Evolutionary conservation across 1,140 invertebrate species (phyloP).

Genomic region (Listronotus oregonensis): DNA sequence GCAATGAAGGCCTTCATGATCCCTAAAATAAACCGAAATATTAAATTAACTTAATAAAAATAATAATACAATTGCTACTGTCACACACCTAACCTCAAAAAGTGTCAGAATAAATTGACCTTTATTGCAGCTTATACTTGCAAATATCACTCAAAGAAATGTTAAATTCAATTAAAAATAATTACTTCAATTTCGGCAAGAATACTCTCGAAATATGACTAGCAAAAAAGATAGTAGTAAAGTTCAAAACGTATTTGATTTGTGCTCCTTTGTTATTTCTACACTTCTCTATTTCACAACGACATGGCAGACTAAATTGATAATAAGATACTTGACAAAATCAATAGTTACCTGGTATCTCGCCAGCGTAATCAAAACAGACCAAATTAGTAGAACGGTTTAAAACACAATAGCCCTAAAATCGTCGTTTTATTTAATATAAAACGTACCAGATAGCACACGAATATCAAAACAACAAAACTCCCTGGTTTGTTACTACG

Average conservation of each 20-base stretch:
- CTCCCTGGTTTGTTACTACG: conserved; percentile 7
- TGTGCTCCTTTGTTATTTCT: background rate
- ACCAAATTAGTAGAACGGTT: conserved; percentile 9
- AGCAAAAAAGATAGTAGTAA: background rate
- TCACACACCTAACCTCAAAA: conserved; percentile 14
- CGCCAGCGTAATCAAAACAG: conserved; percentile 56
- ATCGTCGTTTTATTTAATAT: conserved; percentile 8
- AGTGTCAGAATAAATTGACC: background rate
- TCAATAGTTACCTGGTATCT: conserved; percentile 53
- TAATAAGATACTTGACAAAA: conserved; percentile 8
- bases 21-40: conserved; percentile 41
- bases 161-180: too few species aligned
- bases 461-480: conserved; percentile 8
- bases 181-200: too few species aligned
- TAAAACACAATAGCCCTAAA: conserved; percentile 17
- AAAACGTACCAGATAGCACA: conserved; percentile 16
- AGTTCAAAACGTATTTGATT: background rate
- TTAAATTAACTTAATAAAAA: conserved; percentile 16
- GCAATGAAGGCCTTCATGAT: conserved; percentile 65
- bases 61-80: background rate
- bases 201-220: background rate
- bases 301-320: background rate
- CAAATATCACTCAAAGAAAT: too few species aligned
- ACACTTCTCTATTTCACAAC: background rate
- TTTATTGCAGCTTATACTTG: background rate